These are phyloP conservation scores for Pachydiplax longipennis DNA, from an alignment of 2,888 invertebrate genomes.

Conservation along the genomic window DNA sequence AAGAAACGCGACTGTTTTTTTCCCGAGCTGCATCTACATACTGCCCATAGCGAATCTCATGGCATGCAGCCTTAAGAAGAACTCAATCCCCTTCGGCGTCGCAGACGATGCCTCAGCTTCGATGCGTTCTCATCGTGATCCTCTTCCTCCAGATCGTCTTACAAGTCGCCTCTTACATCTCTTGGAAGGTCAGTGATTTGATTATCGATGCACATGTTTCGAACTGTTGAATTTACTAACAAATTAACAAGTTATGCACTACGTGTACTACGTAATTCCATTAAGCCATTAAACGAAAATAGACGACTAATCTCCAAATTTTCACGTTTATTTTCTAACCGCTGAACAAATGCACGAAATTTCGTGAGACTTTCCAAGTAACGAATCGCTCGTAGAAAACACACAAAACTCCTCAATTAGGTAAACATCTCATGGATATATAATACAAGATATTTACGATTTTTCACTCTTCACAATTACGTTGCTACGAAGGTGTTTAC, in stretches of 20 bases:
- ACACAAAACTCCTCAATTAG: too few species aligned
- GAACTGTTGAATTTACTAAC: not conserved
- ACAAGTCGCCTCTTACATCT: not conserved
- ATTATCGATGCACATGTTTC: not conserved
- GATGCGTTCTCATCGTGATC: not conserved
- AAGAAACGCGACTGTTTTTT: not conserved
- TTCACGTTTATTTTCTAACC: not conserved
- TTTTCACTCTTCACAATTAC: too few species aligned
- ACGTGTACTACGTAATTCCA: too few species aligned
- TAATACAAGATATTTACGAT: too few species aligned
- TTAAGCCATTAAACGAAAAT: not conserved
- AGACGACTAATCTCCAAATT: not conserved
- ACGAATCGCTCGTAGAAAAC: not conserved
- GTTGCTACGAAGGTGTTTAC: too few species aligned
- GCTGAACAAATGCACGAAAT: not conserved
- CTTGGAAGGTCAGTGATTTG: constrained; percentile 8
- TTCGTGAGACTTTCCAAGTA: not conserved
- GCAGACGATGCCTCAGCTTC: not conserved
- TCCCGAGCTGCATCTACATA: not conserved
- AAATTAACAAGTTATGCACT: too few species aligned
- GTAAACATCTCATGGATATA: too few species aligned
- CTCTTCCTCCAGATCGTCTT: not conserved
- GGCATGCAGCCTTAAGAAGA: not conserved
- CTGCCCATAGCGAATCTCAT: not conserved
- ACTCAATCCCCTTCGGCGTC: not conserved